phyloP scores from a whole-genome alignment of 2,888 invertebrate genomes.

The Nasonia oneida region DNA sequence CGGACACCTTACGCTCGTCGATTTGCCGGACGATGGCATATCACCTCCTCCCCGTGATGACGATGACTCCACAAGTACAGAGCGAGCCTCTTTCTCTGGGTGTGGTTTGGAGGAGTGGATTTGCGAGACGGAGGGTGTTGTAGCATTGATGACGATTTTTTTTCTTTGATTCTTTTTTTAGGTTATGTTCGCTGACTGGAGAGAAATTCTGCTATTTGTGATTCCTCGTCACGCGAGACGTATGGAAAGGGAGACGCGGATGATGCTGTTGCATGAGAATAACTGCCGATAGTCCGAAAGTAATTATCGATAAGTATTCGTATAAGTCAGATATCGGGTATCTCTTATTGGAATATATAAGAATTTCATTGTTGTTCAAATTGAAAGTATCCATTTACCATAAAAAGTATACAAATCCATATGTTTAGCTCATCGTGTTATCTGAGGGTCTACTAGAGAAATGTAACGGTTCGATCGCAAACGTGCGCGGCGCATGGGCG shows the following conservation, averaged over 20 bases:
- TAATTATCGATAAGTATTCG: neutral
- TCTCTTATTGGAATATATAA: too few species aligned
- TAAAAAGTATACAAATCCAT: neutral
- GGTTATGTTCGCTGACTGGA: neutral
- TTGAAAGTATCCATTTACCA: too few species aligned
- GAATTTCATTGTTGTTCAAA: too few species aligned
- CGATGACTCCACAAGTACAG: neutral
- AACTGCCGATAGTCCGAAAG: neutral
- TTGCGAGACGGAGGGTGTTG: neutral
- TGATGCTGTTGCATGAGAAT: neutral
- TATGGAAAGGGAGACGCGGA: neutral
- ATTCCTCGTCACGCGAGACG: neutral
- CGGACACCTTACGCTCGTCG: constrained; percentile 10
- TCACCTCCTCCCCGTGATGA: neutral
- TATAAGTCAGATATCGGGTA: neutral
- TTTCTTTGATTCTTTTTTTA: neutral
- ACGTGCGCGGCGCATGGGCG: neutral
- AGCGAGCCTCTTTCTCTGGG: neutral
- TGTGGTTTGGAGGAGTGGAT: neutral
- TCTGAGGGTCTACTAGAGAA: neutral
- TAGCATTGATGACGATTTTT: neutral
- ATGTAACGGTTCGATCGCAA: neutral
- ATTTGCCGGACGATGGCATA: neutral
- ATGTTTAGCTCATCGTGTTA: neutral
- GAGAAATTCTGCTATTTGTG: neutral